phyloP scores from a whole-genome alignment of 2,888 invertebrate genomes.

The Xestia rhomboidea region DNA sequence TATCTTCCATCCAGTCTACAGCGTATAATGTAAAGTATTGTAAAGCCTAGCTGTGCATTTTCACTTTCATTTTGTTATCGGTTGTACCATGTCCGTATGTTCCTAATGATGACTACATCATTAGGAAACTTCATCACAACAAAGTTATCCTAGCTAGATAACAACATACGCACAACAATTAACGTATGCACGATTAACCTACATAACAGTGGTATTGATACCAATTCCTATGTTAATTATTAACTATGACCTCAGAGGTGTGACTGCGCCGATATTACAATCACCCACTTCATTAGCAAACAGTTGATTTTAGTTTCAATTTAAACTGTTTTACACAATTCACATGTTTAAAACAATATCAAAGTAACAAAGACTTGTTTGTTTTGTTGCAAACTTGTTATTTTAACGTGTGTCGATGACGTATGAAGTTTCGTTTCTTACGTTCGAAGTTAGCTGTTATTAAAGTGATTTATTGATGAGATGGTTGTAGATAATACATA shows the following conservation, averaged over 20 bases:
- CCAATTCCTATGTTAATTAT: slow-evolving; percentile 38
- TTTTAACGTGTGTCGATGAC: slow-evolving; percentile 25
- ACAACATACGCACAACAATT: slow-evolving; percentile 1
- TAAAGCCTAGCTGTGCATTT: too few relatives aligned
- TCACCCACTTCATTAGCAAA: slow-evolving; percentile 35
- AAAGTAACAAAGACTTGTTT: slow-evolving; percentile 31
- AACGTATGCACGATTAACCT: slow-evolving; percentile 35
- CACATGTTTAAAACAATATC: slow-evolving; percentile 35
- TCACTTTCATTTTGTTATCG: neutral
- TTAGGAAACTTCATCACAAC: neutral
- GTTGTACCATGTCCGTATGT: neutral
- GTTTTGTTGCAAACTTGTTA: slow-evolving; percentile 40
- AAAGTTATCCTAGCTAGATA: neutral
- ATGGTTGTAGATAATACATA: neutral
- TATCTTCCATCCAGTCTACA: neutral
- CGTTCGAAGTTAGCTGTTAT: neutral
- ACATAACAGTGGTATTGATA: slow-evolving; percentile 37
- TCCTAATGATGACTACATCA: too few relatives aligned
- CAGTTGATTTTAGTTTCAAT: slow-evolving; percentile 52
- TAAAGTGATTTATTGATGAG: slow-evolving; percentile 2
- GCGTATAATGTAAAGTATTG: too few relatives aligned
- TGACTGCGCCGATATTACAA: slow-evolving; percentile 45
- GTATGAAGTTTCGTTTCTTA: slow-evolving; percentile 20
- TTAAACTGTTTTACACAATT: slow-evolving; percentile 34
- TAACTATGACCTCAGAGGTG: slow-evolving; percentile 45